Base-by-base conservation (phyloP, 2,888 invertebrate species). In the Oligia fasciuncula region DNA sequence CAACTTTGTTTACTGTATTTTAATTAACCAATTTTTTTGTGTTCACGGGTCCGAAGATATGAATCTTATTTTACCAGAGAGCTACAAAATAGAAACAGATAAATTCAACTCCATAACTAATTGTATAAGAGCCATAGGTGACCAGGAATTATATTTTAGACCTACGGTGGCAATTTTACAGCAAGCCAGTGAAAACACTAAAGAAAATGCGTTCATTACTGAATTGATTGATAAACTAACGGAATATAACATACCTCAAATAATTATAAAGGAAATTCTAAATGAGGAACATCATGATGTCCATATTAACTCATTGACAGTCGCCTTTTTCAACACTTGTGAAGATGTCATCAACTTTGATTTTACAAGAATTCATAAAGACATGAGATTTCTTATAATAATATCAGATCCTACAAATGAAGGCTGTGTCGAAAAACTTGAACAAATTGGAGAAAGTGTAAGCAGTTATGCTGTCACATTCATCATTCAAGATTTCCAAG, bases 381-480 rank as follows among this genome's bases (percentile, higher is more conserved):
- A 88, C 29, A 86, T 90, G 4, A 93, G 90, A 88, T 91, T 92
- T 84, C 85, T 94, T 29, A 77, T 93, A 6, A 82, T 93, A 17
- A 75, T 93, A 54, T 69, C 88, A 29, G 86, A 91, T 51, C 46
- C 77, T 62, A 54, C 77, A 19, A 66, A 81, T 46, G 35, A 85
- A 11, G 62, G 85, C 6, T 90, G 89, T 73, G 19, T 72, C 4
- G 54, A 76, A 17, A 77, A 85, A 54, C 71, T 93, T n/a, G 51
- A 87, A 73, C 74, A 79, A 43, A 86, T 91, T 68, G 90, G 89
- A 54, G 76, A 81, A 4, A 57, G 76, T 5, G 74, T 93, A n/a
- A 86, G 89, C 40, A 84, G 87, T 73, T 85, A 87, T 77, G 92
- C 94, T 62, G 87, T 93, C 0, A 92, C 92, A 11, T 92, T 94